Evolutionary conservation across 2,888 invertebrate species (phyloP), one percentile per base, ranked within the genome.

Genomic region (Meganola albula): DNA sequence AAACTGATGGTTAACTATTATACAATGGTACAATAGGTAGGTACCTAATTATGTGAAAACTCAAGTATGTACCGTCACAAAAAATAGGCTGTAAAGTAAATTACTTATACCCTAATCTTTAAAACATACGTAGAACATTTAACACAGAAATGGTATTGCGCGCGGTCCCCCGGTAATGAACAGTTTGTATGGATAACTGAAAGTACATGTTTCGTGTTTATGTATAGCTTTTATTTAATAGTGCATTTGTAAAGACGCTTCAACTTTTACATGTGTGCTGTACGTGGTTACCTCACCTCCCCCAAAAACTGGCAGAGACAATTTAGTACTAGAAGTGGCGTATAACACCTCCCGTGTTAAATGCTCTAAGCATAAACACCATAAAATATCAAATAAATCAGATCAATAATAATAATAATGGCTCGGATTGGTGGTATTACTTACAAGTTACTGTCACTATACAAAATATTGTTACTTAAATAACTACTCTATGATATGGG

Each of bases 371-470:
- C 46, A 34, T 38, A 53, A 22, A 44, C 32, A 46, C 36, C 49
- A 45, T 40, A 26, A 43, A 48, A 45, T 50, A 48, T 44, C 58
- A 48, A 53, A 51, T 35, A 50, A 55, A 60, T 49, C 49, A 58
- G 49, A 55, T 50, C 40, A 40, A 37, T 52, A 48, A 36, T 34
- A n/a, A 20, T 5, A 4, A 65, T 62, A 79, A 77, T 84, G 84
- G 84, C 83, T 84, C 84, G 84, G 84, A 84, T 84, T 82, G 50
- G 44, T 65, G 53, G 57, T 60, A 37, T 38, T 50, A 61, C 31
- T 44, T 51, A 44, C 21, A 38, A 32, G 37, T 48, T 48, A 38
- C 37, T 27, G 31, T 33, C 29, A 34, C 21, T 41, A 20, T 45
- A 43, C 20, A 40, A 55, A 48, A 49, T 44, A 40, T 40, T 39